Evolutionary conservation across 1,140 invertebrate species (phyloP).

Genomic region (Mycetomoellerius zeteki): DNA sequence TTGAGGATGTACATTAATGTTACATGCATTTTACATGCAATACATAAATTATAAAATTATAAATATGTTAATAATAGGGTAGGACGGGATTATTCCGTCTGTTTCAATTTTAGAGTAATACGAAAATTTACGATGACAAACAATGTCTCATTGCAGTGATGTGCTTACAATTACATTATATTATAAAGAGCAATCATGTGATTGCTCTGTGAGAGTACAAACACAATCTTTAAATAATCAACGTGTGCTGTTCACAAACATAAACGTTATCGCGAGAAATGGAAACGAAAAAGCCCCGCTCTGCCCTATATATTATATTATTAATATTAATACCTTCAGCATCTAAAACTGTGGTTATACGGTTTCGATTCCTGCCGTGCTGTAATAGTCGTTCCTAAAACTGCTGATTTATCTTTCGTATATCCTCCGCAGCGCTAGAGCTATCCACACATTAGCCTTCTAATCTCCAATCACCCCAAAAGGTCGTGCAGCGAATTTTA

Average conservation of each 20-base stretch:
- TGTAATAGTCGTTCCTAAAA: constrained; percentile 13
- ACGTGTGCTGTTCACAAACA: no score
- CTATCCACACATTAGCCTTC: constrained; percentile 47
- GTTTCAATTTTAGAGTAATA: no score
- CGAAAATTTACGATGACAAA: no score
- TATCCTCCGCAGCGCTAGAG: constrained; percentile 5
- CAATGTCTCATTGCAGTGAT: no score
- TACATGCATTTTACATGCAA: neutral
- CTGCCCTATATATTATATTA: neutral
- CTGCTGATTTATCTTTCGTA: constrained; percentile 48
- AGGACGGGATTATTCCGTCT: no score
- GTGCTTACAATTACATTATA: no score
- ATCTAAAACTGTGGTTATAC: neutral
- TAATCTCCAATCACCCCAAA: constrained; percentile 60
- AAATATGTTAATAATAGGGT: neutral
- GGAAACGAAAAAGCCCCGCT: no score
- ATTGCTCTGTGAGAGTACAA: no score
- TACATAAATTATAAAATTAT: constrained; percentile 4
- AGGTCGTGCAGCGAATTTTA: constrained; percentile 42
- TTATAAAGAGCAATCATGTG: no score
- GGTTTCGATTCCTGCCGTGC: neutral
- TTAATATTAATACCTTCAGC: neutral
- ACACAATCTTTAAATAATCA: no score
- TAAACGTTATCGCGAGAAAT: no score
- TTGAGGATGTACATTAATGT: neutral